These are phyloP conservation scores for Enteromius radiatus DNA, from an alignment of 2,797 vertebrate genomes.

Conservation along the genomic window DNA sequence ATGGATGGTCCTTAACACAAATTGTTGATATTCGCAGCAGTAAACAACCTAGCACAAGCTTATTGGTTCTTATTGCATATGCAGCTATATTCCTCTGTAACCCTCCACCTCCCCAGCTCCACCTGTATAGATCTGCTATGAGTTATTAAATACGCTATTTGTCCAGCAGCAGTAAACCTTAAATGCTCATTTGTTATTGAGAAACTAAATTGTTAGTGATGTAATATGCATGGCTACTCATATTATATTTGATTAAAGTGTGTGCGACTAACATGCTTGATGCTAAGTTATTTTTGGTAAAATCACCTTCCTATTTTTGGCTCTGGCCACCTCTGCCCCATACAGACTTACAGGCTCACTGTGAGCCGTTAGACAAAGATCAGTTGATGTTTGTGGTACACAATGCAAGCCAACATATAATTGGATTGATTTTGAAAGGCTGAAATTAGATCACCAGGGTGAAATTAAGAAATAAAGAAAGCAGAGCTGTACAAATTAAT, in stretches of 20 bases:
- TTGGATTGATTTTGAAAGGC: slow-evolving; percentile 42
- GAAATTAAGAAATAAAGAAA: slow-evolving; percentile 41
- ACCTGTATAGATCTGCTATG: neutral
- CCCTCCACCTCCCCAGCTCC: neutral
- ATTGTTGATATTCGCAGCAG: neutral
- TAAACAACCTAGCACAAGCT: neutral
- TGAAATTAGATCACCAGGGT: slow-evolving; percentile 38
- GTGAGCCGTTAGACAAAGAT: slow-evolving; percentile 26
- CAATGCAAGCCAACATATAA: slow-evolving; percentile 25
- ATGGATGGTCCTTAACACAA: neutral
- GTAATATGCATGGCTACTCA: neutral
- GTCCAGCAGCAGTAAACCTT: neutral
- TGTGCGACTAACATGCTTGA: neutral
- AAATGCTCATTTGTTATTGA: neutral
- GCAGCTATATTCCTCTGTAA: neutral
- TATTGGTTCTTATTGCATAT: neutral
- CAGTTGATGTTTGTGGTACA: slow-evolving; percentile 16
- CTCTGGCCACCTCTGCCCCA: neutral
- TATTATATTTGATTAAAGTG: neutral
- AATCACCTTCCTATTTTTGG: neutral
- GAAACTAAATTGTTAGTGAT: neutral
- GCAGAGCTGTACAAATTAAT: slow-evolving; percentile 28
- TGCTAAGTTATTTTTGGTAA: slow-evolving; percentile 2
- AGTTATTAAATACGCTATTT: neutral
- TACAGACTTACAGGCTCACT: neutral